Conservation (phyloP, 1,140 invertebrate species). For the Dendrolimus kikuchii region DNA sequence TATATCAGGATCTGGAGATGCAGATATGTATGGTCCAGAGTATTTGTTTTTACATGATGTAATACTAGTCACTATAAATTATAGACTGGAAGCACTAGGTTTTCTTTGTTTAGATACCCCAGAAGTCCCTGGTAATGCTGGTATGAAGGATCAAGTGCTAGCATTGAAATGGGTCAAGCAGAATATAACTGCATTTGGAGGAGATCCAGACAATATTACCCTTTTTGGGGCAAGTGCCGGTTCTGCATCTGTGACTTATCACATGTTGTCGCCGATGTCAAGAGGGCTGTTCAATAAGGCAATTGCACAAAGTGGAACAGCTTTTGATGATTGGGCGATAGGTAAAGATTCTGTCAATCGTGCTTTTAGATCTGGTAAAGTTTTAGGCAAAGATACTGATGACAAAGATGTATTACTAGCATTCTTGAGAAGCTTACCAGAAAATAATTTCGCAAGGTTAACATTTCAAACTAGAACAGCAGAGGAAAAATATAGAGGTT, state of each 20-base stretch:
- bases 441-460: constrained; percentile 42
- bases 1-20: constrained; percentile 72
- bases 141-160: constrained; percentile 77
- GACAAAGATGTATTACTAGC: constrained; percentile 53
- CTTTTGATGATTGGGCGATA: constrained; percentile 71
- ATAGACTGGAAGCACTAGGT: constrained; percentile 76
- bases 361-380: constrained; percentile 53
- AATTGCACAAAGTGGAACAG: constrained; percentile 77
- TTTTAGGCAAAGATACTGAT: constrained; percentile 57
- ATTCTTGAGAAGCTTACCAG: constrained; percentile 61
- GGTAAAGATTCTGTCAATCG: constrained; percentile 34
- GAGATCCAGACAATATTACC: constrained; percentile 80
- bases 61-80: constrained; percentile 80
- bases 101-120: constrained; percentile 74
- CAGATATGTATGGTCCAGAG: constrained; percentile 72
- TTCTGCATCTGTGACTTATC: constrained; percentile 77
- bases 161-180: constrained; percentile 56
- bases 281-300: constrained; percentile 72
- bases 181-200: constrained; percentile 77
- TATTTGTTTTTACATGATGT: constrained; percentile 77
- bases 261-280: constrained; percentile 79
- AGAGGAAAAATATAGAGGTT: constrained; percentile 49
- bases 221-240: constrained; percentile 84
- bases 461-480: constrained; percentile 33
- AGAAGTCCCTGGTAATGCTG: constrained; percentile 78